phyloP scores from a whole-genome alignment of 2,797 vertebrate genomes.

The Hylomyscus alleni region DNA sequence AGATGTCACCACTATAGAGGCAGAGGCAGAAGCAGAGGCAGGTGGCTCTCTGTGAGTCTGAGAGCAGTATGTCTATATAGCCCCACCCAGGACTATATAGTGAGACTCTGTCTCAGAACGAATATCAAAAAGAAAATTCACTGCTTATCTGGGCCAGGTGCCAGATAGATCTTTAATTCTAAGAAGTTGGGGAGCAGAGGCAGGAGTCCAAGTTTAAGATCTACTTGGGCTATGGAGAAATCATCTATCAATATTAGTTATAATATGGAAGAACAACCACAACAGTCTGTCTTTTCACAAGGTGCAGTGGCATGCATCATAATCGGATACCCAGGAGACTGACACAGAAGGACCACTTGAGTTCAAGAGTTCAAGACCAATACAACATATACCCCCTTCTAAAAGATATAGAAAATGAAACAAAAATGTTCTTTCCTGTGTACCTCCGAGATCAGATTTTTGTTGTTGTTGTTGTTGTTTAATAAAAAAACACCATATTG shows the following conservation, averaged over 20 bases:
- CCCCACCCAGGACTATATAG: not conserved
- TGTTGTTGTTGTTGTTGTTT: not conserved
- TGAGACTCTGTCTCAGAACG: not conserved
- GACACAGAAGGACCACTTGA: not conserved
- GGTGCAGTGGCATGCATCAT: not conserved
- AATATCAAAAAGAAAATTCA: not conserved
- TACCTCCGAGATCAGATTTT: constrained; percentile 27
- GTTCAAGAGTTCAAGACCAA: not conserved
- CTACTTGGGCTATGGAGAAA: not conserved
- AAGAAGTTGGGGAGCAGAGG: not conserved
- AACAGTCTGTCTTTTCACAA: not conserved
- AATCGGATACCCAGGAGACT: not conserved
- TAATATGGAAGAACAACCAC: not conserved
- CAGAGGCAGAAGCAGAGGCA: not conserved
- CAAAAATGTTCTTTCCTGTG: not conserved
- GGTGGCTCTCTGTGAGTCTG: not conserved
- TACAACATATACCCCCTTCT: not conserved
- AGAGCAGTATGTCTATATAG: not conserved
- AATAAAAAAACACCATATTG: not conserved
- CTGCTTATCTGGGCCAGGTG: not conserved
- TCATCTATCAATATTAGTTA: not conserved
- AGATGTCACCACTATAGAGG: not conserved
- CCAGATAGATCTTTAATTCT: not conserved
- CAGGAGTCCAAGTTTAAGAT: not conserved
- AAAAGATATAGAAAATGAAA: not conserved